Evolutionary conservation across 2,797 vertebrate genomes (phyloP), one percentile per base, ranked within the genome.

Genomic region (Ctenosaura bakeri): DNA sequence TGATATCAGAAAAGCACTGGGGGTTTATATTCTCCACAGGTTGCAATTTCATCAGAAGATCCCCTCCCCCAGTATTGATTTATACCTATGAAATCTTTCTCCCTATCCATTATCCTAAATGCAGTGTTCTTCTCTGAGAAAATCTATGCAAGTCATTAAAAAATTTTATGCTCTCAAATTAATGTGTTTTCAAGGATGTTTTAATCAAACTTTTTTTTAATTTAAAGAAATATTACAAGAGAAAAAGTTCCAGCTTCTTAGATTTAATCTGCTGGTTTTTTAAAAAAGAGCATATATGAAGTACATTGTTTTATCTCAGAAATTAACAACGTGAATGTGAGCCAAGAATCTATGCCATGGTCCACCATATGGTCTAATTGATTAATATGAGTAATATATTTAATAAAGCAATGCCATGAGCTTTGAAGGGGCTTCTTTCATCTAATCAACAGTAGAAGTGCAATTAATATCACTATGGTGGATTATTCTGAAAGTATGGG

Each of bases 131-230:
- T 92, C 96, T 95, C 95, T 96, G 92, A 92, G 95, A 96, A 97
- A 97, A 97, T 97, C 97, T 97, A 97, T 97, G 95, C 91, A 93
- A 96, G 94, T 97, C 95, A 96, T 95, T 94, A 95, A 92, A 97
- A 96, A 95, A 96, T 95, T 97, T 96, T 56, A 92, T 77, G 94
- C 85, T 90, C 86, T 86, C 93, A 95, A 97, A 97, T 97, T 97
- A 97, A 96, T 96, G 96, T 94, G 96, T 97, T 95, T 95, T 94
- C 96, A 96, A 97, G 95, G 93, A 93, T 94, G 89, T 95, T 97
- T 97, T 96, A 96, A 97, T 96, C 93, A 92, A 85, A 93, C 87
- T 29, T 77, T 90, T 94, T 32, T 96, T 92, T 35, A 62, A 93
- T 95, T 93, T 93, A 92, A 96, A 95, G 92, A 95, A 95, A 94